Evolutionary conservation across 2,113 vertebrate species (phyloP), one percentile per base, ranked within the genome.

Genomic region (Catharus minimus): DNA sequence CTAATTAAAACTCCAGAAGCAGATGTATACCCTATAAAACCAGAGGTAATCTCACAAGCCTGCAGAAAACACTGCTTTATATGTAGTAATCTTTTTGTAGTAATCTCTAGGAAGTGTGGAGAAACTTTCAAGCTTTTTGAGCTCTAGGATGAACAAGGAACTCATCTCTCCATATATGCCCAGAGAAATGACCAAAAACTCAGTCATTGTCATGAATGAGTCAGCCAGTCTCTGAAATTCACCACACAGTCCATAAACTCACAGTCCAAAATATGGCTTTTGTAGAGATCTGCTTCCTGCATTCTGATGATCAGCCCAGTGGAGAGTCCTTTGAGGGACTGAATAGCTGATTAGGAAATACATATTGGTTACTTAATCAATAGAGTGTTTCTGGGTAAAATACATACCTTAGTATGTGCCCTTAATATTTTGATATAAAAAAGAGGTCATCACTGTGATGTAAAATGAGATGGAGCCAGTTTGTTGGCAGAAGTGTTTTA

Each of bases 81-180:
- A 22, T 24, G 15, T 46, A 61, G 5, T 13, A 47, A 23, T 72
- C 26, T 73, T 69, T 79, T 87, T 58, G 62, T 56, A 86, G 46
- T 18, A 28, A 82, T 67, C 20, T 72, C 36, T 16, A 57, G 20
- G 18, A 86, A 89, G 7, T 4, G 9, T 78, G 44, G 36, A 81
- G 21, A 83, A 74, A 44, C 41, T 56, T 68, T 47, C 27, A 83
- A 71, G 26, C 10, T 80, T 86, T 88, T 76, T 55, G 20, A 89
- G 15, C n/a, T 26, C 53, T 49, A 72, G 15, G 24, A 68, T 60
- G 28, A 89, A 47, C 27, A 83, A 62, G 64, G 20, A 60, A 60
- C 8, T 62, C 3, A 0, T 58, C 24, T 73, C 19, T 78, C 0
- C 22, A 61, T 30, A 26, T 27, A 1, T 12, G 6, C 7, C n/a